Evolutionary conservation across 2,888 invertebrate genomes (phyloP), one percentile per base, ranked within the genome.

Genomic region (Cerceris rybyensis): DNA sequence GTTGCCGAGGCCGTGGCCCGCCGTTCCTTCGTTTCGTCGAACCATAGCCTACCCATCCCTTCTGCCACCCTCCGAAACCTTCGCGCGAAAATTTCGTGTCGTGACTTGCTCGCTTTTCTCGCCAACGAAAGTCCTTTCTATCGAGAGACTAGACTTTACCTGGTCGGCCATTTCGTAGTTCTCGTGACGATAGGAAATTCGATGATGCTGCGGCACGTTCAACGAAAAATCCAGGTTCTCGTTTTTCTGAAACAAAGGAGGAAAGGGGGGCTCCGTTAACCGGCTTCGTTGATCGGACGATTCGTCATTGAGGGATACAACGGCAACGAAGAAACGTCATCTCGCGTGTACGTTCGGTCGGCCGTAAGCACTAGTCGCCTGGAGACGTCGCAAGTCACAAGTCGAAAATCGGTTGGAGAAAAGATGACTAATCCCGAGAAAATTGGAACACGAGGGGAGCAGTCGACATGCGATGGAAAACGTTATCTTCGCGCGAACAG

Each of bases 111-210:
- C 14, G n/a, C 41, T 28, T 28, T 28, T 28, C 28, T 41, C 60
- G 60, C 42, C n/a, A 59, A 7, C 8, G 6, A 46, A 43, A 61
- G 43, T 61, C 43, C 46, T 43, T 17, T 11, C 17, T 43, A 4
- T n/a, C n/a, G 41, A 42, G 11, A 9, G 28, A 43, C 28, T 8
- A 11, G 14, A 54, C 71, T 75, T 93, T 91, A 96, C 96, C 95
- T 96, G 96, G 93, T 96, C 96, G 92, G 95, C 95, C 96, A 96
- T 96, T 93, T 94, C 95, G 95, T 96, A 96, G 88, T 95, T 94
- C 94, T 95, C 95, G 92, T 95, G 94, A 89, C 95, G 94, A 89
- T 93, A 94, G 91, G 94, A 94, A 61, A 87, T 82, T 68, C 64
- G 74, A 57, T 78, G 77, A 80, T 93, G 92, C 91, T 95, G 95